Evolutionary conservation across 2,113 vertebrate genomes (phyloP), one percentile per base, ranked within the genome.

Genomic region (Gadus macrocephalus): DNA sequence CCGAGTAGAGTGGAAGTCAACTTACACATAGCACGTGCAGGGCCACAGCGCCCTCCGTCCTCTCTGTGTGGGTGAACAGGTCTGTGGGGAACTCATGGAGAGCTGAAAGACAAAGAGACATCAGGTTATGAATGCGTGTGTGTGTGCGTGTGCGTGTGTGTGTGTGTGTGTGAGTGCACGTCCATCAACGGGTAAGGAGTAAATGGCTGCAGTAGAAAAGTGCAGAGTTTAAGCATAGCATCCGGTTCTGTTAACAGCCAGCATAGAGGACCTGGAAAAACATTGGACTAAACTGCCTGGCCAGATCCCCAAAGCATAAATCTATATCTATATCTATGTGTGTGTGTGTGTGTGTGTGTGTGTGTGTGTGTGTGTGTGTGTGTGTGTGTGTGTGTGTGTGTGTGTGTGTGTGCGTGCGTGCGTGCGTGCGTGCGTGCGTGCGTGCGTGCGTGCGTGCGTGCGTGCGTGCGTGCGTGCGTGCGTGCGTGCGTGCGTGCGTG

Each of bases 21-120:
- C 96, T 97, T 93, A 98, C 96, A 88, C 94, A 97, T n/a, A 98
- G 86, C 75, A 95, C 93, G 0, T 98, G 96, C 22, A 98, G 91
- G n/a, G 93, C 82, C 73, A 98, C 92, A 0, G 95, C 96, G 83
- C 96, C 96, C 22, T 94, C 93, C 15, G 91, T 90, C 74, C 96
- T 85, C 72, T 95, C 91, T 64, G 93, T 90, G 0, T 96, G 87
- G 0, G 93, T 94, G 86, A 98, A 98, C 89, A 97, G 90, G 88
- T 98, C 96, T 53, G 83, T 90, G 0, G 96, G 96, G 83, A 98
- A 97, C 79, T 98, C 96, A 17, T 95, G 93, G 75, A 98, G 89
- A 79, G 95, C 96, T 98, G 87, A 20, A 90, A 83, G 73, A 90
- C 19, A 85, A 12, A 81, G 74, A 88, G 71, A 83, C 20, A 76